Evolutionary conservation across 92 coral and sea anemone genomes (phyloP), one percentile per base, ranked within the genome.

Genomic region (Palythoa grandis): DNA sequence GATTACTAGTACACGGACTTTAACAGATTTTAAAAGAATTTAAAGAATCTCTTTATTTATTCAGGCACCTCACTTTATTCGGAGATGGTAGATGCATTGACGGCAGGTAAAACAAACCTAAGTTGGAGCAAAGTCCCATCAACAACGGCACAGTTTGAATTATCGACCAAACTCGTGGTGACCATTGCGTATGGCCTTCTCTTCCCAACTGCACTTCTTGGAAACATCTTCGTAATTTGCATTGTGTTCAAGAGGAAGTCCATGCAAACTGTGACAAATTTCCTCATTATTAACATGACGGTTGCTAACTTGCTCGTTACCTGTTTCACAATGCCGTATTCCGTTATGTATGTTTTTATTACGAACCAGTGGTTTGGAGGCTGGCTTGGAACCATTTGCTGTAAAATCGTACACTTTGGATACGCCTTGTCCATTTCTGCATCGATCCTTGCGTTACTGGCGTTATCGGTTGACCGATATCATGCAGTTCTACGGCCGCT

Each of bases 401-500:
- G 97, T 79, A 94, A 94, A 79, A 66, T 88, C 50, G 78, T 91
- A 12, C 97, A 94, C 76, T 94, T 92, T 74, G 93, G 93, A 29
- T 94, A 94, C 71, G 92, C 92, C 5, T 79, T 94, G n/a, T 88
- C 97, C 0, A 90, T 94, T 79, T 92, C 95, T n/a, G 97, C 97
- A 20, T 94, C 97, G 1, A 94, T 94, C n/a, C 89, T 94, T 16
- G 86, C 97, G 5, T 82, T 94, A 16, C 85, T 92, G 25, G 78
- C 93, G 72, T 86, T 91, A 54, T 94, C 95, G 6, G 52, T 94
- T 39, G 97, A 94, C 70, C 95, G 97, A 43, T 94, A 85, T 53
- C 82, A 89, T 85, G 97, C 97, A 1, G 97, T 94, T 12, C 25
- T 89, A 52, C 91, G 91, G 43, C 95, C 97, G 29, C 88, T 94